Percentiles rank a stretch among this genome's conserved stretches.
phyloP scores from a whole-genome alignment of 2,113 vertebrate species.

The Patagioenas fasciata region DNA sequence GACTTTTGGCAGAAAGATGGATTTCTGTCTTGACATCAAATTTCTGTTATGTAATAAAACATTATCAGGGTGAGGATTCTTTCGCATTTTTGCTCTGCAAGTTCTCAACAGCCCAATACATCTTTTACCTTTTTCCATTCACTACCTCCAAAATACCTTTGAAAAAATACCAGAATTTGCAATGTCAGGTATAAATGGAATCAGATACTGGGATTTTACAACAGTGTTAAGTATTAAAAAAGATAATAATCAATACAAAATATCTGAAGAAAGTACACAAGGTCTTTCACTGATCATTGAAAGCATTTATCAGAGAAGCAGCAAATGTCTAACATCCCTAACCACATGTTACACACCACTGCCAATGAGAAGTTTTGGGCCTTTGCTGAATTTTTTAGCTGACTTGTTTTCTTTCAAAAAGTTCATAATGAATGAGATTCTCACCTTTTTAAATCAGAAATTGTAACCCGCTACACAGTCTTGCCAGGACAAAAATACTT shows the following conservation, averaged over 20 bases:
- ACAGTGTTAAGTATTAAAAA: neutral
- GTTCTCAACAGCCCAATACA: neutral
- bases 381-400: neutral
- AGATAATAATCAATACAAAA: neutral
- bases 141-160: neutral
- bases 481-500: neutral
- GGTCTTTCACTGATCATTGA: neutral
- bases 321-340: neutral
- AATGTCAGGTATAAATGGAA: neutral
- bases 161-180: neutral
- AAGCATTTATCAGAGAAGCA: neutral
- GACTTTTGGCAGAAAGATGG: neutral
- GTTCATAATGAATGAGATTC: neutral
- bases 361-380: neutral
- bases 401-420: neutral
- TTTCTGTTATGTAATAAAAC: neutral
- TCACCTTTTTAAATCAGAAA: neutral
- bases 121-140: neutral
- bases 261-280: neutral
- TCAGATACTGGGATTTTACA: neutral
- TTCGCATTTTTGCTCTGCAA: neutral
- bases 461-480: neutral
- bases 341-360: neutral
- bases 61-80: neutral
- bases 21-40: neutral